Evolutionary conservation across 2,113 vertebrate genomes (phyloP).

Genomic region (Thamnaconus septentrionalis): DNA sequence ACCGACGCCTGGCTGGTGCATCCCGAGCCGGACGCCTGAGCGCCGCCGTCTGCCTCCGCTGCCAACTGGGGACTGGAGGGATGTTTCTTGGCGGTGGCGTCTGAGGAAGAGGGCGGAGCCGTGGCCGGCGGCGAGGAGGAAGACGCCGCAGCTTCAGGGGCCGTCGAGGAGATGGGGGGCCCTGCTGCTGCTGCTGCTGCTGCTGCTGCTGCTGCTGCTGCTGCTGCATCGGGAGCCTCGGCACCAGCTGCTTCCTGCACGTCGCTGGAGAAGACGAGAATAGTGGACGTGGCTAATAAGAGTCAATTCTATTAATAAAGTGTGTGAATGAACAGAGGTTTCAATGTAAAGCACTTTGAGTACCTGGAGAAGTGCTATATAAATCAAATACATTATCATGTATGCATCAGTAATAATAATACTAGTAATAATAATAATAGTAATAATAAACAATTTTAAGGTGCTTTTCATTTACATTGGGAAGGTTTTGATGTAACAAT

Average conservation of each 20-base stretch:
- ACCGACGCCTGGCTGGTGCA: conserved; percentile 93
- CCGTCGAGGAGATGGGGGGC: conserved; percentile 47
- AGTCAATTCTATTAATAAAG: too few species aligned
- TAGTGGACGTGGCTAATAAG: background rate
- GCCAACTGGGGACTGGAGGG: conserved; percentile 63
- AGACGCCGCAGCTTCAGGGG: conserved; percentile 10
- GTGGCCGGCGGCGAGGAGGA: conserved; percentile 41
- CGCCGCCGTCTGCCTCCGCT: conserved; percentile 81
- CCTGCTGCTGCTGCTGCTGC: conserved; percentile 17
- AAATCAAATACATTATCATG: too few species aligned
- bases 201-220: conserved; percentile 36
- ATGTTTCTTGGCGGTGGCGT: conserved; percentile 21
- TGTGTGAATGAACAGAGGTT: too few species aligned
- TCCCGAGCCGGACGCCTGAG: conserved; percentile 88
- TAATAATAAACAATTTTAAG: too few species aligned
- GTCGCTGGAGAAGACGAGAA: conserved; percentile 68
- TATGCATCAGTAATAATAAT: too few species aligned
- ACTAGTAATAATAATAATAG: too few species aligned
- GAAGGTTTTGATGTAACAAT: too few species aligned
- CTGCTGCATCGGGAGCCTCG: conserved; percentile 14
- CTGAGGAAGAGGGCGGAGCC: conserved; percentile 30
- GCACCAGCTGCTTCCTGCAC: conserved; percentile 65
- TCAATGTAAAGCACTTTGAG: too few species aligned
- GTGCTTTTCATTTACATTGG: too few species aligned
- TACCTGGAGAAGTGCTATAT: too few species aligned